Percentiles rank a stretch among this genome's conserved stretches.
These are phyloP conservation scores for Drosophila parvula DNA, from an alignment of 1,140 invertebrate species.

Conservation along the genomic window DNA sequence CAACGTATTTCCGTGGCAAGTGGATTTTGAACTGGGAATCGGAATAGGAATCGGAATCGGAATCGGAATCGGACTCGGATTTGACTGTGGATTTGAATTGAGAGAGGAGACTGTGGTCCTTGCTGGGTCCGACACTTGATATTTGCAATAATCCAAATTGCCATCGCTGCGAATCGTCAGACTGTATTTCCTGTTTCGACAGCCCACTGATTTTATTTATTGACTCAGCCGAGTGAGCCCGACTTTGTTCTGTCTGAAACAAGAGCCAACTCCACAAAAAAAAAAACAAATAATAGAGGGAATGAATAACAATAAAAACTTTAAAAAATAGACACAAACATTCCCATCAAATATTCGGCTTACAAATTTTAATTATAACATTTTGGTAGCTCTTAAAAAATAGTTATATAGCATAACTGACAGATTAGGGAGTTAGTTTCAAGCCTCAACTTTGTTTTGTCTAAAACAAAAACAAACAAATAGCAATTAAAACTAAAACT, in stretches of 20 bases:
- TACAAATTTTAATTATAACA: no score
- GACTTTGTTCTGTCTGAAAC: not conserved
- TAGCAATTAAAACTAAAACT: no score
- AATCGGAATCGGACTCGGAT: conserved; percentile 51
- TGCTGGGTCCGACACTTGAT: conserved; percentile 22
- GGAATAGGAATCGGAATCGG: conserved; percentile 31
- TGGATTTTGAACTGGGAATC: conserved; percentile 60
- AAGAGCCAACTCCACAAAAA: not conserved
- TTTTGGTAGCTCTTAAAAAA: no score
- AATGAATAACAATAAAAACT: not conserved
- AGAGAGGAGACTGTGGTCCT: not conserved
- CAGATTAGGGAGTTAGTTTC: no score
- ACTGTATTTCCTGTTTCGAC: conserved; percentile 73
- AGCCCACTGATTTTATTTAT: conserved; percentile 67
- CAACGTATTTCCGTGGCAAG: conserved; percentile 69
- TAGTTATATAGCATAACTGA: no score
- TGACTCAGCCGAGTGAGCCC: conserved; percentile 16
- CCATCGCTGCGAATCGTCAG: conserved; percentile 54
- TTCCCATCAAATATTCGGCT: no score
- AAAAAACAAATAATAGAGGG: no score
- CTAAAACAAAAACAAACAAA: no score
- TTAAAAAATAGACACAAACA: not conserved
- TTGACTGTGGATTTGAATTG: conserved; percentile 19
- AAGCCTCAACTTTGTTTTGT: no score
- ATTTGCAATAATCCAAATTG: conserved; percentile 77